Evolutionary conservation across 2,797 vertebrate species (phyloP), one percentile per base, ranked within the genome.

Genomic region (Botia almorhae): DNA sequence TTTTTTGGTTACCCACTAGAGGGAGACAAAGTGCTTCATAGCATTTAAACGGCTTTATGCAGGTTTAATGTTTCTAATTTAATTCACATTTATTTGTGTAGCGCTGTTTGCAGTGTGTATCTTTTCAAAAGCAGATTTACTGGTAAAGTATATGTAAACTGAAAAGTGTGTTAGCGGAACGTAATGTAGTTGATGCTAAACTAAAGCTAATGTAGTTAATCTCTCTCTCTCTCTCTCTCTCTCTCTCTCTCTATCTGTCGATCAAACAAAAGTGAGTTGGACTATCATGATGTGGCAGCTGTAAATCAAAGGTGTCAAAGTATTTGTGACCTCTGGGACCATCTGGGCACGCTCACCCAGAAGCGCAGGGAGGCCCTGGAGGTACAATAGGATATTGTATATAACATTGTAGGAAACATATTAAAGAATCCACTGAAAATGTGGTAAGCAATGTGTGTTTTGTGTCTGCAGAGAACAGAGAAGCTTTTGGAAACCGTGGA

Each of bases 301-400:
- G 92, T 99, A 80, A 99, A 99, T 84, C 94, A 95, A 61, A 94
- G 96, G 73, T 99, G 97, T 90, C 98, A 99, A 93, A 96, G 95
- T 85, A 99, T 99, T 87, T 99, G 98, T 88, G 98, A 99, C 90
- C 93, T 98, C 89, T 99, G 97, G 98, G 98, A 99, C 91, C 94
- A 94, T 81, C 85, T 99, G 89, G 98, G 98, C 81, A 99, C 97
- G 0, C 93, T 98, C 72, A 99, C 98, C 69, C 98, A 99, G 91
- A 99, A 99, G 90, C 94, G 97, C 81, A 96, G 97, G 84, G 98
- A 99, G 75, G 92, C 95, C 0, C 88, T 99, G 82, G 97, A 99
- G 97, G 97, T 98, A 90, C 90, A 98, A 96, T 78, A 53, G 78
- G 82, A 53, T 63, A 29, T 10, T 6, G 43, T 4, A 4, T 26